A percentile compares a stretch with the other conserved stretches of the same genome.
Evolutionary conservation across 1,140 invertebrate genomes (phyloP).

Genomic region (Carposina sasakii): DNA sequence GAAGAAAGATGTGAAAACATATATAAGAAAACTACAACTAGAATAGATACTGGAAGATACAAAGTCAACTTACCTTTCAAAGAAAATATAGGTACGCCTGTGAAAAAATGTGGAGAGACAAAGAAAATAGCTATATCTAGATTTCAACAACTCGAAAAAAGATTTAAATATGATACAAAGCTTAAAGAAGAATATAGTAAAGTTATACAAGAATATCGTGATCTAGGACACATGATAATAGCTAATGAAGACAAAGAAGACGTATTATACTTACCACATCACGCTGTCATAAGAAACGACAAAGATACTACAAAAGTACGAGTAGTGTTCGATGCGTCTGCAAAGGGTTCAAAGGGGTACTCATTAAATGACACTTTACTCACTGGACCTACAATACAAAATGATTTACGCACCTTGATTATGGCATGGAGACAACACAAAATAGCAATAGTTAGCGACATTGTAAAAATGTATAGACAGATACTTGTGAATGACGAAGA

Average conservation of each 20-base stretch:
- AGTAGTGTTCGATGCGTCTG: background rate
- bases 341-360: background rate
- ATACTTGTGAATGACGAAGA: conserved; percentile 26
- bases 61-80: conserved; percentile 2
- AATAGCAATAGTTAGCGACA: conserved; percentile 35
- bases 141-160: conserved; percentile 15
- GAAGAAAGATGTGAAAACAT: conserved; percentile 5
- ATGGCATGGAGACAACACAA: background rate
- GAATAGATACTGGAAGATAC: background rate
- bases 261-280: conserved; percentile 26
- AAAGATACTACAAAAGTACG: conserved; percentile 9
- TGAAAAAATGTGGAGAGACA: no score
- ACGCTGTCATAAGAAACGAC: conserved; percentile 6
- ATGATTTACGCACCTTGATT: background rate
- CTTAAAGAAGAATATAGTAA: conserved; percentile 10
- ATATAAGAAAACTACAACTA: background rate
- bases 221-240: conserved; percentile 12
- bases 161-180: conserved; percentile 3
- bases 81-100: no score
- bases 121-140: conserved; percentile 13
- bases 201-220: conserved; percentile 14
- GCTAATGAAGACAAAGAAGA: conserved; percentile 1
- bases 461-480: conserved; percentile 41
- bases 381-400: background rate
- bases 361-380: background rate